A percentile compares a stretch with the other conserved stretches of the same genome.
Evolutionary conservation across 37 sponge, comb jelly and placozoan genomes (phyloP).

Genomic region (Theonella swinhoei): DNA sequence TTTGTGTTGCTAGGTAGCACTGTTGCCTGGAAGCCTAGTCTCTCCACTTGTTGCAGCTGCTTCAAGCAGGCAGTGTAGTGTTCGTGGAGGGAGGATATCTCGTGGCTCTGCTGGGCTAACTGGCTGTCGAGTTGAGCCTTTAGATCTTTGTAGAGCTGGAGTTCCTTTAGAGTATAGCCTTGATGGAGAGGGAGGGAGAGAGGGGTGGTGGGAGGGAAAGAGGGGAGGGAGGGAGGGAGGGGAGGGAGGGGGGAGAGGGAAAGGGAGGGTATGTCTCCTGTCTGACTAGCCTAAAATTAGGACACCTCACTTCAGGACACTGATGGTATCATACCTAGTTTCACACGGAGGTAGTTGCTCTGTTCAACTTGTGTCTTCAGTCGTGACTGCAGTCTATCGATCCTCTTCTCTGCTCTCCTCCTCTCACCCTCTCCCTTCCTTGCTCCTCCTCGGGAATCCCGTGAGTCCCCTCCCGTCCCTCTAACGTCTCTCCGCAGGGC

Average conservation of each 20-base stretch:
- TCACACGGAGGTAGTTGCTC: conserved; percentile 56
- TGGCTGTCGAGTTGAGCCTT: conserved; percentile 40
- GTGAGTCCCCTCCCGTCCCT: neutral
- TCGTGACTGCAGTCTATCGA: conserved; percentile 6
- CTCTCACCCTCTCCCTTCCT: neutral
- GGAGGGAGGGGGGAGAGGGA: neutral
- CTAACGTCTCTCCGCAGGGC: neutral
- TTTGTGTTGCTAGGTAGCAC: neutral
- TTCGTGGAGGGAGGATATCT: conserved; percentile 5
- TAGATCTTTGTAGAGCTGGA: conserved; percentile 64
- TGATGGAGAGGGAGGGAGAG: neutral
- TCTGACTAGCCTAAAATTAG: no score
- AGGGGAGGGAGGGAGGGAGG: neutral
- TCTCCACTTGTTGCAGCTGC: conserved; percentile 12
- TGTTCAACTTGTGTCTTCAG: conserved; percentile 31
- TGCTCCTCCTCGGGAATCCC: neutral
- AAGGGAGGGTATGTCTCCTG: no score
- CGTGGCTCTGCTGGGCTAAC: conserved; percentile 14
- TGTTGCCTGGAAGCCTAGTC: neutral
- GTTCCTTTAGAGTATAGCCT: conserved; percentile 66
- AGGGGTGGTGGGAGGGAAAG: neutral
- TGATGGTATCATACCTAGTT: conserved; percentile 51
- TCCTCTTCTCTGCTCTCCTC: neutral
- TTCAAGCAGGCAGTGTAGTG: conserved; percentile 31
- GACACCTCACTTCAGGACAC: no score